Evolutionary conservation across 2,113 vertebrate genomes (phyloP).

Genomic region (Sialia sialis): DNA sequence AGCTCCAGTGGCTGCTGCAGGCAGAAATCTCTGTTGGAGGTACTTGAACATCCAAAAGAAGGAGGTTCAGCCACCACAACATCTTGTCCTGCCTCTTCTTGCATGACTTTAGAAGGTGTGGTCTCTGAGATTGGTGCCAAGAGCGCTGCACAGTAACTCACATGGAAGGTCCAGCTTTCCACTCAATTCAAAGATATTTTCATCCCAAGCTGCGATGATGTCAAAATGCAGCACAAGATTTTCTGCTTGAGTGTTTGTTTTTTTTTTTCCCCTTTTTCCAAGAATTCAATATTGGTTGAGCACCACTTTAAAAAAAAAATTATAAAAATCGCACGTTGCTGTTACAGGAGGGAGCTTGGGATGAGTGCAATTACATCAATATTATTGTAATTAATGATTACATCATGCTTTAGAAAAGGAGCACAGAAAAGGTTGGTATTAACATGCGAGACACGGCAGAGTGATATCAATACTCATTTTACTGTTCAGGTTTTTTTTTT

Average conservation of each 20-base stretch:
- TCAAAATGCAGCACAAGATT: background rate
- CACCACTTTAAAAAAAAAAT: background rate
- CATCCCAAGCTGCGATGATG: background rate
- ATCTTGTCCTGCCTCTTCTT: background rate
- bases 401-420: conserved; percentile 67
- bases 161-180: background rate
- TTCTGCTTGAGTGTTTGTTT: background rate
- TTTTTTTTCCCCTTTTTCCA: background rate
- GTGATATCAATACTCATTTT: conserved; percentile 84
- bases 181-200: background rate
- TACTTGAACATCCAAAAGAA: background rate
- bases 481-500: conserved; percentile 76
- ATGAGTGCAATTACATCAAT: conserved; percentile 69
- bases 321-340: background rate
- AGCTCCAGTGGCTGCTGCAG: background rate
- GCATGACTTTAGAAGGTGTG: accelerated
- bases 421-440: conserved; percentile 71
- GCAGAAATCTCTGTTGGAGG: background rate
- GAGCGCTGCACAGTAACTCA: background rate
- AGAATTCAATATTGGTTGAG: background rate
- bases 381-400: conserved; percentile 76
- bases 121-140: no score
- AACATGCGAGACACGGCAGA: conserved; percentile 72
- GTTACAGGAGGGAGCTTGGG: conserved; percentile 25
- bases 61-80: background rate